These are phyloP conservation scores for Sinocyclocheilus anophthalmus DNA, from an alignment of 2,113 vertebrate genomes.

Conservation along the genomic window DNA sequence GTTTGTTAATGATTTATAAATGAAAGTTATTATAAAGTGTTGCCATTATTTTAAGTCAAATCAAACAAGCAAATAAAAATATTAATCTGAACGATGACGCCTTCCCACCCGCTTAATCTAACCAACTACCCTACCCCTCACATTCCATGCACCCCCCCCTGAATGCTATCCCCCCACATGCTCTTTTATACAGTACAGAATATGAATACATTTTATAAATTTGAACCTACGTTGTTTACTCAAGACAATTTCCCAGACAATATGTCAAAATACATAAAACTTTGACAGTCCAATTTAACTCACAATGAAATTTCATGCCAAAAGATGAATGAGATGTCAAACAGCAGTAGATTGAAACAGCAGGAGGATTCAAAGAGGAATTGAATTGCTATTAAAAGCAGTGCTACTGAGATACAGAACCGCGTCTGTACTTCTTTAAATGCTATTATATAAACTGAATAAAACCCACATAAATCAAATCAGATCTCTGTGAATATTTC, in stretches of 20 bases:
- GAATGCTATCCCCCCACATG: no score
- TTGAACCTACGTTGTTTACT: not conserved
- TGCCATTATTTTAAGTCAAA: no score
- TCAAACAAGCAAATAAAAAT: not conserved
- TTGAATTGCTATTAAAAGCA: constrained; percentile 2
- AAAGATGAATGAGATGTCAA: constrained; percentile 8
- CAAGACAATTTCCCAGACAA: constrained; percentile 6
- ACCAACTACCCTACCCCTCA: no score
- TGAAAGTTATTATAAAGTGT: no score
- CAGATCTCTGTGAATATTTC: not conserved
- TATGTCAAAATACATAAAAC: not conserved
- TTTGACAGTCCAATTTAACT: constrained; percentile 13
- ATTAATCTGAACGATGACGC: not conserved
- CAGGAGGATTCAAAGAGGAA: not conserved
- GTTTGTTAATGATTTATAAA: no score
- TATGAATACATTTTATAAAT: not conserved
- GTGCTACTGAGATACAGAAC: not conserved
- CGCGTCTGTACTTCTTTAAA: not conserved
- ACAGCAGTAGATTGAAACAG: not conserved
- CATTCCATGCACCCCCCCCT: no score
- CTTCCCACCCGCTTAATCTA: no score
- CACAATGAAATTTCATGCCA: constrained; percentile 9
- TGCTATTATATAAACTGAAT: not conserved
- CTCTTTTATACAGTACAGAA: constrained; percentile 7
- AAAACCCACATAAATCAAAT: not conserved